These are phyloP conservation scores for Tenualosa ilisha DNA, from an alignment of 2,797 vertebrate species.

Conservation along the genomic window DNA sequence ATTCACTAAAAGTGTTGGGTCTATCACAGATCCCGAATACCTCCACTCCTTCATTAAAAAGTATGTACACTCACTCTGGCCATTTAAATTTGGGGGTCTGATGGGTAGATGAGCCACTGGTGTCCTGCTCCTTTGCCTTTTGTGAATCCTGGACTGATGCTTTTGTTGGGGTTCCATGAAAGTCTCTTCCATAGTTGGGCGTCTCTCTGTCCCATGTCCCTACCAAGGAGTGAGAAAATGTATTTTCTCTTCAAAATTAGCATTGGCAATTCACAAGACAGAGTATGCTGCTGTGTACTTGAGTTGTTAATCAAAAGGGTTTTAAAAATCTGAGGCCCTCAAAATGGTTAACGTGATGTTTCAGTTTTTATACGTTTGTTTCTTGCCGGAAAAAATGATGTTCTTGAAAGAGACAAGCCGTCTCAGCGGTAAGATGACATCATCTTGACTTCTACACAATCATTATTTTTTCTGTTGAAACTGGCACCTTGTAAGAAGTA, in stretches of 20 bases:
- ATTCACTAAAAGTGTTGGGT: too few relatives aligned
- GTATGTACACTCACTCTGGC: slow-evolving; percentile 28
- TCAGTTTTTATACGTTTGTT: too few relatives aligned
- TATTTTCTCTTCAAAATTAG: background rate
- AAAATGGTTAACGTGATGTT: too few relatives aligned
- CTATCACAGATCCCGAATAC: background rate
- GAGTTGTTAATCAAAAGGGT: background rate
- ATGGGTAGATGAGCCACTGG: slow-evolving; percentile 43
- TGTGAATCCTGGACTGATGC: background rate
- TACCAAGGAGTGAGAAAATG: background rate
- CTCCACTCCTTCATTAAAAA: background rate
- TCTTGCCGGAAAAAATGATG: too few relatives aligned
- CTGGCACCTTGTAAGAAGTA: background rate
- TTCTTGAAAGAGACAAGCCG: too few relatives aligned
- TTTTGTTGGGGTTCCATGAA: slow-evolving; percentile 14
- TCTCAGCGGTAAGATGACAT: background rate
- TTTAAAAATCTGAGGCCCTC: background rate
- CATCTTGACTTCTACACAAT: background rate
- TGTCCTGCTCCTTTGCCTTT: background rate
- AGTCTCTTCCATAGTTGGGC: background rate
- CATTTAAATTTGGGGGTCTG: slow-evolving; percentile 11
- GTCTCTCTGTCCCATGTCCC: background rate
- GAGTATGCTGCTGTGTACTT: too few relatives aligned
- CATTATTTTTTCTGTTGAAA: background rate
- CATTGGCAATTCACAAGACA: background rate